Evolutionary conservation across 1,140 invertebrate species (phyloP), one percentile per base, ranked within the genome.

Genomic region (Diorhabda elongata): DNA sequence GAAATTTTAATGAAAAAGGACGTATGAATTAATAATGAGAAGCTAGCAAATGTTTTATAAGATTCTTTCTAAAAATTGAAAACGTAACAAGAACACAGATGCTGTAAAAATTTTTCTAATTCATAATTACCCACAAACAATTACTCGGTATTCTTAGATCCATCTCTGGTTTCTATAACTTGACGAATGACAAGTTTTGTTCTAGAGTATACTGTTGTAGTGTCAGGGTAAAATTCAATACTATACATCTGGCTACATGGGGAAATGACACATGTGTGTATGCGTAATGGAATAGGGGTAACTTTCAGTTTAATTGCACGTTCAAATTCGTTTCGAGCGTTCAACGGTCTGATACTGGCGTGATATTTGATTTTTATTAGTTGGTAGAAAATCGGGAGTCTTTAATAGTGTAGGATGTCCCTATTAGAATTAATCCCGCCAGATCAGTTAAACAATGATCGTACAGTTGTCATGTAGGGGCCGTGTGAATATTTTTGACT

Each of bases 181-280:
- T 65, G 56, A 65, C 64, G 58, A 58, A 65, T 65, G 52, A 65
- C 58, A 57, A 65, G 47, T 65, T 65, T 65, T 58, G 41, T 42
- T 58, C 64, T 65, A 8, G 26, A 42, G 47, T 42, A 65, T n/a
- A 57, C 45, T 45, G 6, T n/a, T 58, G 41, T 65, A 47, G 47
- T 65, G 56, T 61, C 11, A 43, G 59, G 59, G 59, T 58, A 56
- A 43, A 65, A 65, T 65, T 65, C 64, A 65, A 65, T 65, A 58
- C 42, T 26, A 58, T 58, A 65, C 64, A 65, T 47, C 45, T 65
- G 64, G 56, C 64, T 47, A 43, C 64, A 58, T 57, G 47, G 64
- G 52, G 64, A 65, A 65, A 47, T 65, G 64, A 58, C 64, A 65
- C 47, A 45, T 65, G 64, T 65, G 64, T 58, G 47, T 26, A 26